phyloP scores from a whole-genome alignment of 1,140 invertebrate species.

The Capitella teleta region DNA sequence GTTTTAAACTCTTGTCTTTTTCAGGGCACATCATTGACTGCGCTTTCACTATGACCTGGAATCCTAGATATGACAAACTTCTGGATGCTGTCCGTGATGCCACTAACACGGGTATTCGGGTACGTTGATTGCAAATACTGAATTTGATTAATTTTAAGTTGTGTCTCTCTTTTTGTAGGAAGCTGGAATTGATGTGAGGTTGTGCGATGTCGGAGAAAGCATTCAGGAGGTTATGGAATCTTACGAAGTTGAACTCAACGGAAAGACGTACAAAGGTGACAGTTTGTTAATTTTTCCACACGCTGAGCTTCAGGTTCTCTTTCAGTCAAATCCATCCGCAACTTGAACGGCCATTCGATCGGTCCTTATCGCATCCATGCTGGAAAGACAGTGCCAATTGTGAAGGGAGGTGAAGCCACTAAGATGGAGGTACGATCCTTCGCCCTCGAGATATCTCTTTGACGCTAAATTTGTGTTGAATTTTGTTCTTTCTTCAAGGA shows the following conservation, averaged over 20 bases:
- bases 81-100: conserved; percentile 93
- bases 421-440: conserved; percentile 69
- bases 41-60: conserved; percentile 94
- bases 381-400: conserved; percentile 98
- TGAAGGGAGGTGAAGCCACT: conserved; percentile 93
- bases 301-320: no score
- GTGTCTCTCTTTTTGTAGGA: conserved; percentile 38
- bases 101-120: conserved; percentile 91
- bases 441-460: conserved; percentile 18
- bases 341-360: conserved; percentile 97
- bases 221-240: conserved; percentile 99
- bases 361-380: conserved; percentile 95
- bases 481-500: conserved; percentile 46
- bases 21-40: conserved; percentile 91
- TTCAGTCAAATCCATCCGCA: conserved; percentile 87
- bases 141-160: background rate
- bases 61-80: conserved; percentile 90
- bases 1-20: no score
- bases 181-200: conserved; percentile 90
- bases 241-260: conserved; percentile 95
- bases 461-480: background rate
- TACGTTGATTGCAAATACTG: conserved; percentile 11
- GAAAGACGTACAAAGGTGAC: conserved; percentile 74
- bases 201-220: conserved; percentile 93
- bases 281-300: background rate